These are phyloP conservation scores for Pseudopipra pipra DNA, from an alignment of 2,113 vertebrate species.

Conservation along the genomic window DNA sequence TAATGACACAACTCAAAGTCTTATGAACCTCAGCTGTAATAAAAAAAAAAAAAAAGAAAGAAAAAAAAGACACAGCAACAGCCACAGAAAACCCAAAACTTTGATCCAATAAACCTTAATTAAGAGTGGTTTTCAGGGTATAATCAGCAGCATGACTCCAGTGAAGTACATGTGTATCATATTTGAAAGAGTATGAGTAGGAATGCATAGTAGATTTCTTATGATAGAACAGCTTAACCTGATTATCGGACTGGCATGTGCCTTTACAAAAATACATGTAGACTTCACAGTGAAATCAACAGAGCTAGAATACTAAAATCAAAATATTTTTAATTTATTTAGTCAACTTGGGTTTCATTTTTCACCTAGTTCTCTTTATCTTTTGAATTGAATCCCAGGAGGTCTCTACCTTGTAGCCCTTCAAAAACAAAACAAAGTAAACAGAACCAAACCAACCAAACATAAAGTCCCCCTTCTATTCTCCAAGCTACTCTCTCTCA, in stretches of 20 bases:
- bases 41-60: not conserved
- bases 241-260: not conserved
- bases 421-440: not conserved
- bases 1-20: not conserved
- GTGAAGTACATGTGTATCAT: not conserved
- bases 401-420: not conserved
- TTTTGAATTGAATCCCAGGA: not conserved
- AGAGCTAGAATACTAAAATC: not conserved
- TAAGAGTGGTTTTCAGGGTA: not conserved
- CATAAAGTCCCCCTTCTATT: rapidly evolving
- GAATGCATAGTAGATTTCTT: not conserved
- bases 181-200: not conserved
- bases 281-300: not conserved
- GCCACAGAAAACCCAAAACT: not conserved
- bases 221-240: not conserved
- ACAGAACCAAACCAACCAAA: not conserved
- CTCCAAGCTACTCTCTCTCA: not conserved
- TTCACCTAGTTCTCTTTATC: not conserved
- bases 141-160: not conserved
- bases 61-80: not conserved
- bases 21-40: not conserved
- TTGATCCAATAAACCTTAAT: not conserved
- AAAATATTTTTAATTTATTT: not conserved
- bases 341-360: not conserved
- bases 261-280: not conserved